Percentiles rank a stretch among this genome's conserved stretches.
Evolutionary conservation across 1,140 invertebrate species (phyloP).

Genomic region (Limonius californicus): DNA sequence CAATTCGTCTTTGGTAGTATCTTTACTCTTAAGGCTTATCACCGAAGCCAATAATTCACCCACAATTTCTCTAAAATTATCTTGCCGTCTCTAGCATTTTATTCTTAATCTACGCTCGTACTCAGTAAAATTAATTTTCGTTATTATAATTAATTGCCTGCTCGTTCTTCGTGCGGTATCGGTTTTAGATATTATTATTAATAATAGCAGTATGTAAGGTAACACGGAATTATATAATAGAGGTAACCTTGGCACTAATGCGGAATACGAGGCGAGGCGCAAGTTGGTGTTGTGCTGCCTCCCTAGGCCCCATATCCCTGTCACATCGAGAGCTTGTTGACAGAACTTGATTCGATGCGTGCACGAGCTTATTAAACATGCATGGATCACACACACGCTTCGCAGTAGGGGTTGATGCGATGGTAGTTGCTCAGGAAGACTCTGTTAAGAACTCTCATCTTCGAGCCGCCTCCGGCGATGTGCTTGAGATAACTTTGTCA

Average conservation of each 20-base stretch:
- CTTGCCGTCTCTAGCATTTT: too few species aligned
- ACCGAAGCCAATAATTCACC: too few species aligned
- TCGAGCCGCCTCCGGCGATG: not conserved
- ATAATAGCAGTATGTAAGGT: too few species aligned
- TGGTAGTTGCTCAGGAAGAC: not conserved
- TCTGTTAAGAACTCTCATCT: slow-evolving; percentile 5
- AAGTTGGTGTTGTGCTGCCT: not conserved
- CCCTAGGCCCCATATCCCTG: not conserved
- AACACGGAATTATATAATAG: not conserved
- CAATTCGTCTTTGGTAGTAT: too few species aligned
- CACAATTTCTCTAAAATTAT: too few species aligned
- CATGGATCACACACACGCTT: slow-evolving; percentile 4
- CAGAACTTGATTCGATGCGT: slow-evolving; percentile 13
- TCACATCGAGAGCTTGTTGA: slow-evolving; percentile 5
- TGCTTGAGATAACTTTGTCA: slow-evolving; percentile 5
- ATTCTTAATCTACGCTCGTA: too few species aligned
- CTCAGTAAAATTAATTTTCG: too few species aligned
- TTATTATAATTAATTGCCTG: too few species aligned
- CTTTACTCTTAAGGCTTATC: too few species aligned
- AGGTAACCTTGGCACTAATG: not conserved
- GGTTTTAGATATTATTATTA: too few species aligned
- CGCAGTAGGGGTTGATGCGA: too few species aligned
- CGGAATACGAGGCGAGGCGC: not conserved
- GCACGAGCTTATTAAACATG: slow-evolving; percentile 13
- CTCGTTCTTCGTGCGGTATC: too few species aligned